A percentile compares a stretch with the other conserved stretches of the same genome.
These are phyloP conservation scores for Fratercula arctica DNA, from an alignment of 2,797 vertebrate species.

Conservation along the genomic window DNA sequence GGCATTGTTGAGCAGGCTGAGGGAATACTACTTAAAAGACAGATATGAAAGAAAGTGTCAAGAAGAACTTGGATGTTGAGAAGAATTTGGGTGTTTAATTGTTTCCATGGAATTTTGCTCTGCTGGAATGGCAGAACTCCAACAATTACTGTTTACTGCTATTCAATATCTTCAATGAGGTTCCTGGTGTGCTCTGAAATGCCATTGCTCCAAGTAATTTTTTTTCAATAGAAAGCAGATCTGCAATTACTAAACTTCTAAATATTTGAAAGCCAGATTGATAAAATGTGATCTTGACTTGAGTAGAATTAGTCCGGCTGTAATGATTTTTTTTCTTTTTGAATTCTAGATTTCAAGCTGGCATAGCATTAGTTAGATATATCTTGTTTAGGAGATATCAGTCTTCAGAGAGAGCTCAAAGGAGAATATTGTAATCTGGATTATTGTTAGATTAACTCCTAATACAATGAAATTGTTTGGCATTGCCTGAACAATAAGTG, in stretches of 20 bases:
- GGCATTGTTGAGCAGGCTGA: background rate
- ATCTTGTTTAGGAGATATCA: background rate
- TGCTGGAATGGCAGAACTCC: background rate
- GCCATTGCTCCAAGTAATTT: background rate
- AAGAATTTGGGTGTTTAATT: background rate
- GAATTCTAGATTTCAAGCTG: background rate
- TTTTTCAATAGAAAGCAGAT: background rate
- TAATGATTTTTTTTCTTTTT: background rate
- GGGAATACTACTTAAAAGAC: background rate
- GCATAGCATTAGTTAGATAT: background rate
- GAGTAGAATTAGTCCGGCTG: background rate
- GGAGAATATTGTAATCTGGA: background rate
- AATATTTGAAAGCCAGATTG: background rate
- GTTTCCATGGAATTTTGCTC: background rate
- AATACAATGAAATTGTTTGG: background rate
- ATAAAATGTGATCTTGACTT: background rate
- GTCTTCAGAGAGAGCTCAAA: background rate
- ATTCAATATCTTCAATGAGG: accelerated
- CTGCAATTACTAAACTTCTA: background rate
- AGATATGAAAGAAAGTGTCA: background rate
- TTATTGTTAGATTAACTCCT: background rate
- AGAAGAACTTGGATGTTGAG: background rate
- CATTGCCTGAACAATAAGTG: background rate
- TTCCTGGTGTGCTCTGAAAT: background rate
- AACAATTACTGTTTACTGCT: background rate